These are phyloP conservation scores for Pteria penguin DNA, from an alignment of 2,888 invertebrate genomes.

Conservation along the genomic window DNA sequence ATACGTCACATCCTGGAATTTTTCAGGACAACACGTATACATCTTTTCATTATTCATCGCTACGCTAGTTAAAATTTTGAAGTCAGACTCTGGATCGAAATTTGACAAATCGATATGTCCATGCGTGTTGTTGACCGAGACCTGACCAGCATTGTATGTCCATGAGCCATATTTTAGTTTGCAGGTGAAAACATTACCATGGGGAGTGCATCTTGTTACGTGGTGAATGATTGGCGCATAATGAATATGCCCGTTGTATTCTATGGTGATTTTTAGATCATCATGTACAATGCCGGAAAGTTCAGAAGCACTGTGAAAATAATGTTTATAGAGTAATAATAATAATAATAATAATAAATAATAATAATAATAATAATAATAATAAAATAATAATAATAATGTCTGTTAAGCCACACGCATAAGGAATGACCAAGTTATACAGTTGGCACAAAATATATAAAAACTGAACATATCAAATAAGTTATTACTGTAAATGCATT, in stretches of 20 bases:
- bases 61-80: neutral
- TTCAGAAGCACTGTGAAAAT: too few relatives aligned
- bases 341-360: too few relatives aligned
- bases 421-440: too few relatives aligned
- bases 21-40: conserved; percentile 1
- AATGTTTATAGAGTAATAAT: too few relatives aligned
- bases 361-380: too few relatives aligned
- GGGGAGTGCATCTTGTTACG: neutral
- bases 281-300: conserved; percentile 1
- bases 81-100: neutral
- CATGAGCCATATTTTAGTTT: conserved; percentile 6
- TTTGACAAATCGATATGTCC: neutral
- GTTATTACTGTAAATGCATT: too few relatives aligned
- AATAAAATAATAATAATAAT: too few relatives aligned
- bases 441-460: too few relatives aligned
- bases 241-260: neutral
- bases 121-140: neutral
- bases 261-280: neutral
- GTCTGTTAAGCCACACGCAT: too few relatives aligned
- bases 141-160: neutral
- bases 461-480: too few relatives aligned
- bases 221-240: neutral
- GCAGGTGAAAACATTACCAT: neutral
- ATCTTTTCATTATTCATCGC: neutral
- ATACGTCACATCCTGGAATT: conserved; percentile 7